Conservation (phyloP, 2,888 invertebrate genomes). For the Lasioglossum lativentre region DNA sequence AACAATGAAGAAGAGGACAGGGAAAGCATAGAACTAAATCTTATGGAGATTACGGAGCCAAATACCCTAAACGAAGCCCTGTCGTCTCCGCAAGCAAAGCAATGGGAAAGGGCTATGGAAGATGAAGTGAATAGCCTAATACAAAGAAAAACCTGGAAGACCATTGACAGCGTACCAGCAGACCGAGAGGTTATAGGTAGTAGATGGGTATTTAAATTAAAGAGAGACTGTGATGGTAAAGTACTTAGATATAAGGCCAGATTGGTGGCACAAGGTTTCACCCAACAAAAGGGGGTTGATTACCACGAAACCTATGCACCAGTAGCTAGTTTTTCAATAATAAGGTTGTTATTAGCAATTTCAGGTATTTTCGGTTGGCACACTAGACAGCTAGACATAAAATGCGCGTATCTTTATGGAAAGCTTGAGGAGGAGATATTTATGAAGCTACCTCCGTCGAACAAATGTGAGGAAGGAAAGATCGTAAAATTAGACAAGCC, state of each 20-base stretch:
- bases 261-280: conserved; percentile 15
- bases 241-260: conserved; percentile 16
- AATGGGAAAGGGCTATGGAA: conserved; percentile 5
- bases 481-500: conserved; percentile 10
- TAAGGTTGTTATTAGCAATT: not conserved
- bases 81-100: not conserved
- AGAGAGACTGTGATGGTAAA: conserved; percentile 11
- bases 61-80: not conserved
- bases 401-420: not conserved
- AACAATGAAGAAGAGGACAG: conserved; percentile 6
- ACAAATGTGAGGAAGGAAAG: not conserved
- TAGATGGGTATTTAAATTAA: conserved; percentile 26
- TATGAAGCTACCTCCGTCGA: not conserved
- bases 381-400: not conserved
- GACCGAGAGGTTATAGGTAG: conserved; percentile 4
- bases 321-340: not conserved
- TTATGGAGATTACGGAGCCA: not conserved
- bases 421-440: not conserved
- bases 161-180: not conserved
- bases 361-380: not conserved
- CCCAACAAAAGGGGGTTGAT: conserved; percentile 1
- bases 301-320: conserved; percentile 2
- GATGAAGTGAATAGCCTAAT: conserved; percentile 5
- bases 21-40: not conserved
- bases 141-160: conserved; percentile 10